A percentile compares a stretch with the other conserved stretches of the same genome.
Conservation (phyloP, 1,140 invertebrate genomes). For the Hypothenemus hampei region DNA sequence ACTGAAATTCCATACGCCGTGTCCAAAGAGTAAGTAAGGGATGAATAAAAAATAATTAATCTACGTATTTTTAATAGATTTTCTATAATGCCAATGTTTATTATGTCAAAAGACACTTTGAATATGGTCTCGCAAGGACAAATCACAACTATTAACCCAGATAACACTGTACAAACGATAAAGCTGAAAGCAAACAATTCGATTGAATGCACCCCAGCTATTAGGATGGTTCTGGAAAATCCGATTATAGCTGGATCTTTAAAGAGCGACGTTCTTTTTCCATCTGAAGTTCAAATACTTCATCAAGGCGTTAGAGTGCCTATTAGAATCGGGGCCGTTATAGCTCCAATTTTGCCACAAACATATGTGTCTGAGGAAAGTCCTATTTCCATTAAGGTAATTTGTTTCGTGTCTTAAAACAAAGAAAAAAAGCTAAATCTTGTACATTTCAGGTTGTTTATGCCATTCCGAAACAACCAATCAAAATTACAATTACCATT, state of each 20-base stretch:
- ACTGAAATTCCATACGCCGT: too few relatives aligned
- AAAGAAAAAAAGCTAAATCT: not conserved
- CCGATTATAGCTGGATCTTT: constrained; percentile 34
- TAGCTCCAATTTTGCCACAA: constrained; percentile 35
- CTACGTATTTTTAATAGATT: too few relatives aligned
- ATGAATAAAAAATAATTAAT: too few relatives aligned
- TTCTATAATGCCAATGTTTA: constrained; percentile 37
- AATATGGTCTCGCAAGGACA: constrained; percentile 32
- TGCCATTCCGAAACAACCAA: constrained; percentile 38
- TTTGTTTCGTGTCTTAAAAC: too few relatives aligned
- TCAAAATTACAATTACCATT: constrained; percentile 28
- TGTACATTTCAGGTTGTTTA: constrained; percentile 32
- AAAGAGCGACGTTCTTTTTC: constrained; percentile 38
- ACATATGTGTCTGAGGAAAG: constrained; percentile 33
- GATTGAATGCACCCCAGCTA: constrained; percentile 38
- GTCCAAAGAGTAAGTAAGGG: too few relatives aligned
- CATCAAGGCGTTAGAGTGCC: constrained; percentile 34
- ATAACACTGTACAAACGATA: constrained; percentile 33
- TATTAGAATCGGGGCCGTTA: constrained; percentile 37
- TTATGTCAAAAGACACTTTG: constrained; percentile 32
- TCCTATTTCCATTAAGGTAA: constrained; percentile 32
- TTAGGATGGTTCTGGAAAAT: constrained; percentile 36
- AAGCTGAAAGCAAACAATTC: constrained; percentile 30
- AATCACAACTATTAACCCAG: constrained; percentile 32
- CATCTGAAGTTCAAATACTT: constrained; percentile 37